Base-by-base conservation (phyloP, 2,888 invertebrate genomes). In the Listrodromus nycthemerus region DNA sequence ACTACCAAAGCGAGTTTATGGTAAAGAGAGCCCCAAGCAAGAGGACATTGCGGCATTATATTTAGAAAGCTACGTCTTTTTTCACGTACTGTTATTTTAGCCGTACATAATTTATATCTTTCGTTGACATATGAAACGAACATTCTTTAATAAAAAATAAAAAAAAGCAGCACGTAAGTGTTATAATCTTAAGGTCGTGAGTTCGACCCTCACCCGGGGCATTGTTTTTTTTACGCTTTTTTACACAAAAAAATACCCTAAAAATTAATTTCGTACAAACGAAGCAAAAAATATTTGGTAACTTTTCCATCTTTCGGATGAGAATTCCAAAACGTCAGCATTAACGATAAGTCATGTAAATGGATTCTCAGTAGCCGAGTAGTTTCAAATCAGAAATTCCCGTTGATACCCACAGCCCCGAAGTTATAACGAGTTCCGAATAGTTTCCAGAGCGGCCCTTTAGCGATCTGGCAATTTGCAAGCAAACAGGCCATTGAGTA, bases 141-240 rank as follows among this genome's bases (percentile, higher is more conserved):
- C n/a, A n/a, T n/a, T n/a, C n/a, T 37, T 37, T 2, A 37, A 37
- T 5, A 37, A 2, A 1, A 37, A 37, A 37, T 10, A 37, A 37
- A 37, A 10, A 37, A 37, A 37, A 37, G 87, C 86, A 87, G 91
- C 91, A 91, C 93, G 92, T 93, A 91, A 92, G 91, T 92, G 91
- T 92, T 92, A 93, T 93, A 93, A 93, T 93, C 86, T 87, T 86
- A 97, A 97, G 97, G 97, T 96, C 97, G 97, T 97, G 97, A 97
- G 97, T 97, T 97, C 97, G 96, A 97, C 96, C 96, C 97, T 97
- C 97, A 97, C 97, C 95, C 96, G 96, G 96, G 96, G 96, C 96
- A 96, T 90, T 85, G 84, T 80, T 92, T 93, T 93, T 83, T 10
- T 16, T 33, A 41, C n/a, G n/a, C n/a, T n/a, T n/a, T n/a, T n/a